Percentiles rank a stretch among this genome's conserved stretches.
phyloP scores from a whole-genome alignment of 2,888 invertebrate genomes.

The Galerucella pusilla region DNA sequence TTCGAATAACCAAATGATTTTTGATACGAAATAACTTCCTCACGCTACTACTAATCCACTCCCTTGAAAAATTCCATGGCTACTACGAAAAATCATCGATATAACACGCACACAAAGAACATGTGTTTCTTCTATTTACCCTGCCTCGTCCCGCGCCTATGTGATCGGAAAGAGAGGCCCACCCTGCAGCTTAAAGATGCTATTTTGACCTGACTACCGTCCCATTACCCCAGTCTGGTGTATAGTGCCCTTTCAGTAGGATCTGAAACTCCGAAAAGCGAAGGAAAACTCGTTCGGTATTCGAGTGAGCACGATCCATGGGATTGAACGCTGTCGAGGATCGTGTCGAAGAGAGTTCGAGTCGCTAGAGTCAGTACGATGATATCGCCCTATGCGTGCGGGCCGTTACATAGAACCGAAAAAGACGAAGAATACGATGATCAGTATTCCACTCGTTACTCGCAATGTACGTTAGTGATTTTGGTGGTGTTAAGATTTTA shows the following conservation, averaged over 20 bases:
- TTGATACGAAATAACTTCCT: constrained; percentile 29
- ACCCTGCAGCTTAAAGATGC: constrained; percentile 50
- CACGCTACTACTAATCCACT: constrained; percentile 27
- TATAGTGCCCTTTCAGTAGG: constrained; percentile 45
- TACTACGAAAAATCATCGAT: constrained; percentile 24
- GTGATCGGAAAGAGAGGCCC: constrained; percentile 28
- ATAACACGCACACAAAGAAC: constrained; percentile 34
- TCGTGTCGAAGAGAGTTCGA: constrained; percentile 14
- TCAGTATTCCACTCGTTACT: constrained; percentile 45
- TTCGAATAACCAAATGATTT: constrained; percentile 24
- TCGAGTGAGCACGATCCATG: constrained; percentile 24
- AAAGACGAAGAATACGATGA: constrained; percentile 46
- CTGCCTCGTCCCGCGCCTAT: constrained; percentile 29
- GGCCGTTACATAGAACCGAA: constrained; percentile 52
- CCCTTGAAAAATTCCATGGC: constrained; percentile 23
- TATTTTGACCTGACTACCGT: constrained; percentile 54
- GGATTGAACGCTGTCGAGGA: constrained; percentile 17
- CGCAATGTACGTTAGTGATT: constrained; percentile 45
- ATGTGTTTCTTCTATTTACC: constrained; percentile 35
- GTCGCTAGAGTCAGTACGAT: constrained; percentile 50
- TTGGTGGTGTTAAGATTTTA: constrained; percentile 41
- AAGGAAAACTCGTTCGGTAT: constrained; percentile 29
- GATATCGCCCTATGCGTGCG: constrained; percentile 55
- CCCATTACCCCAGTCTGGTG: constrained; percentile 47
- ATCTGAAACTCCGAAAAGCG: constrained; percentile 33